phyloP scores from a whole-genome alignment of 2,113 vertebrate genomes.

The Brachionichthys hirsutus region DNA sequence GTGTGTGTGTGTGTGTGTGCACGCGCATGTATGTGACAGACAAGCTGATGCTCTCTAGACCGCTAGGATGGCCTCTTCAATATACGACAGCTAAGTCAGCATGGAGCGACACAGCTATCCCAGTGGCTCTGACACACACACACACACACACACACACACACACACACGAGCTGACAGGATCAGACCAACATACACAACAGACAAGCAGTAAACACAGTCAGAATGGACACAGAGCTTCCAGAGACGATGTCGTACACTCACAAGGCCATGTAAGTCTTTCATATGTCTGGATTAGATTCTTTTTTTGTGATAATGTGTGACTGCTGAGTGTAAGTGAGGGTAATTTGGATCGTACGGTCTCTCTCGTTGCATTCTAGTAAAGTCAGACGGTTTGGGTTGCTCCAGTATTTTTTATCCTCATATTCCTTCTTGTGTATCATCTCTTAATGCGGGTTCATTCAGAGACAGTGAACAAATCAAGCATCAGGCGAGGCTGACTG shows the following conservation, averaged over 20 bases:
- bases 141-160: constrained; percentile 30
- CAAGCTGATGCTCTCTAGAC: constrained; percentile 59
- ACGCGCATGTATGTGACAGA: constrained; percentile 28
- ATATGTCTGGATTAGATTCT: constrained; percentile 27
- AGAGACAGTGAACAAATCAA: constrained; percentile 10
- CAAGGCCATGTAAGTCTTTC: constrained; percentile 65
- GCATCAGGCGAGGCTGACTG: constrained; percentile 22
- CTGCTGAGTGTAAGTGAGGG: neutral
- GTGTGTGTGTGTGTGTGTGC: neutral
- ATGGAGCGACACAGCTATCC: constrained; percentile 47
- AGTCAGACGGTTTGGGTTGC: no score
- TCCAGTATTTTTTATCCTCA: neutral
- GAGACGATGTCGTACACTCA: constrained; percentile 50
- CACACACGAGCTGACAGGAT: constrained; percentile 61
- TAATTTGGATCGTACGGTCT: neutral
- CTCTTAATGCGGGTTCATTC: neutral
- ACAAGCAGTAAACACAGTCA: constrained; percentile 45
- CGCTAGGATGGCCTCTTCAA: constrained; percentile 65
- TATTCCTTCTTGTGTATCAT: neutral
- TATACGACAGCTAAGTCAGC: constrained; percentile 75
- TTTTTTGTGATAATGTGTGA: neutral
- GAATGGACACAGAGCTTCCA: constrained; percentile 58
- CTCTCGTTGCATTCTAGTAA: neutral
- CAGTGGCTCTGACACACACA: constrained; percentile 54
- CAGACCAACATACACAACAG: constrained; percentile 59